Percentiles rank a stretch among this genome's conserved stretches.
Conservation (phyloP, 2,888 invertebrate species). For the Tubulanus polymorphus region DNA sequence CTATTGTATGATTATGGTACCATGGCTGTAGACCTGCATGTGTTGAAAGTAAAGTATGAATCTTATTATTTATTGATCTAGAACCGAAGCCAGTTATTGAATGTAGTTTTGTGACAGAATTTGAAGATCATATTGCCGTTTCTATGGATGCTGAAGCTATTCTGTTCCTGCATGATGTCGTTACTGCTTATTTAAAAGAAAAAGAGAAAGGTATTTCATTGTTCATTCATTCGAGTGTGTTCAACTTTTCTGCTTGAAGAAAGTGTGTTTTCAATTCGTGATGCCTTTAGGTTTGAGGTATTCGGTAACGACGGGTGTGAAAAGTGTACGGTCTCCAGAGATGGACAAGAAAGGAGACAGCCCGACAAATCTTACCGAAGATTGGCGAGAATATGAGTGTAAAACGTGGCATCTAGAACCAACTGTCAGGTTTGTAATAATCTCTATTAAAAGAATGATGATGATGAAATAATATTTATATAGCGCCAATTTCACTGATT, state of each 20-base stretch:
- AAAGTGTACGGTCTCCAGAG: conserved; percentile 34
- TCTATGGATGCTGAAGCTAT: conserved; percentile 96
- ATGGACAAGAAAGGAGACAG: conserved; percentile 44
- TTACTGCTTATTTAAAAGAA: conserved; percentile 85
- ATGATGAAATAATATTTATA: too few relatives aligned
- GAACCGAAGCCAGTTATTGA: conserved; percentile 77
- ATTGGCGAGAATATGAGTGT: conserved; percentile 87
- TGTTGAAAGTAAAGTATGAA: too few relatives aligned
- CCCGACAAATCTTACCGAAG: conserved; percentile 57
- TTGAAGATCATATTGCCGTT: conserved; percentile 97
- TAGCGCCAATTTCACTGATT: too few relatives aligned
- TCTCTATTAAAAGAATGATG: neutral
- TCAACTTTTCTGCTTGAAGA: neutral
- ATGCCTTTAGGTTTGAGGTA: conserved; percentile 57
- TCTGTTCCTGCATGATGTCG: conserved; percentile 94
- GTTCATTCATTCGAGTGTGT: neutral
- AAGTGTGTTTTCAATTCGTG: neutral
- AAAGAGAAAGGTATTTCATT: conserved; percentile 74
- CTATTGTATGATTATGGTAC: too few relatives aligned
- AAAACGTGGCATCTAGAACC: conserved; percentile 96
- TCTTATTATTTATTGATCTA: too few relatives aligned
- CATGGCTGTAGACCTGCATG: too few relatives aligned
- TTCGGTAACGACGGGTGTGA: conserved; percentile 4
- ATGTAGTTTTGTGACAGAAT: conserved; percentile 96
- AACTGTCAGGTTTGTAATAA: conserved; percentile 44